phyloP scores from a whole-genome alignment of 1,140 invertebrate genomes.

The Brachionus rotundiformis region DNA sequence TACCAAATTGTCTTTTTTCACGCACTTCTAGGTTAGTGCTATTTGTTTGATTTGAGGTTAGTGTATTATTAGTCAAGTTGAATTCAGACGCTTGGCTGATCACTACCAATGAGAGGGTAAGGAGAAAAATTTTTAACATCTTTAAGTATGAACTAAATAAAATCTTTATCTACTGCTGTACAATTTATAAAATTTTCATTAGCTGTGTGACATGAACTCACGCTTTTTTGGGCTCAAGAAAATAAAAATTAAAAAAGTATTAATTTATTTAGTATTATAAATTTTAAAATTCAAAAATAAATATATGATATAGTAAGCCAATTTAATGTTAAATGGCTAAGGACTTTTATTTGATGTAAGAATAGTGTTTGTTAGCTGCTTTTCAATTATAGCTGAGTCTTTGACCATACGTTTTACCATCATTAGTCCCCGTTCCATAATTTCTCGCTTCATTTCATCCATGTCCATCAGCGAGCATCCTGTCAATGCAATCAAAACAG shows the following conservation, averaged over 20 bases:
- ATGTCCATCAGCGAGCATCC: neutral
- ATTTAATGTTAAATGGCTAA: no score
- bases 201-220: neutral
- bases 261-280: neutral
- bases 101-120: neutral
- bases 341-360: no score
- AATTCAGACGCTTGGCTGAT: neutral
- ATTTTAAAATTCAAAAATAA: neutral
- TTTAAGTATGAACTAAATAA: neutral
- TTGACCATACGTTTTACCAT: neutral
- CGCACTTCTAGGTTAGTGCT: neutral
- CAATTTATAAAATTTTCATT: constrained; percentile 1
- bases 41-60: neutral
- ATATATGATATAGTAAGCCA: no score
- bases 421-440: neutral
- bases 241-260: neutral
- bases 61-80: neutral
- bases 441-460: neutral
- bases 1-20: constrained; percentile 21
- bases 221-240: constrained; percentile 6
- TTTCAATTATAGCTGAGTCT: neutral
- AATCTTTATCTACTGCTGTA: neutral
- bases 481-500: neutral
- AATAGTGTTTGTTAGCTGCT: neutral
- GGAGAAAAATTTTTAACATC: neutral